Evolutionary conservation across 2,113 vertebrate species (phyloP).

Genomic region (Peromyscus leucopus): DNA sequence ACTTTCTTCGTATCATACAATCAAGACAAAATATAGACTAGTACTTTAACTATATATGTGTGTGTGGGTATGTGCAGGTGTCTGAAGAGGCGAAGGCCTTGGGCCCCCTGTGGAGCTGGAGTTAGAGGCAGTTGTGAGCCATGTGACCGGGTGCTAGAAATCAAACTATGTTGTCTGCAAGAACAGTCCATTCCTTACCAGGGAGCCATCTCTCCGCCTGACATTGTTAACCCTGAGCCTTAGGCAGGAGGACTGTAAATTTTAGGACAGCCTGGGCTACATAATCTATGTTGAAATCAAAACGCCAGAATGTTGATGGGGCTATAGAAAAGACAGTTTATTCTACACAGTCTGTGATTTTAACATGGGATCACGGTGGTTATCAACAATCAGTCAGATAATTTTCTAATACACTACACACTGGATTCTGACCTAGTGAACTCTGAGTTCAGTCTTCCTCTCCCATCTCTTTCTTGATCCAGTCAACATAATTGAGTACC

Average conservation of each 20-base stretch:
- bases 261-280: background rate
- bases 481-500: conserved; percentile 87
- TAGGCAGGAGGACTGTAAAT: background rate
- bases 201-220: background rate
- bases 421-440: background rate
- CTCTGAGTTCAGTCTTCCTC: conserved; percentile 64
- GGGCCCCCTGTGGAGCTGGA: no score
- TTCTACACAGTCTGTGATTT: conserved; percentile 62
- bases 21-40: conserved; percentile 38
- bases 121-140: background rate
- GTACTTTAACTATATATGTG: background rate
- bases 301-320: background rate
- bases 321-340: conserved; percentile 20
- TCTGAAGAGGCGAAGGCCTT: background rate
- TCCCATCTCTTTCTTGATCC: conserved; percentile 86
- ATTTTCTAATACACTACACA: background rate
- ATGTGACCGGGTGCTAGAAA: background rate
- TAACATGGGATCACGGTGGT: conserved; percentile 56
- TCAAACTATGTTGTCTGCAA: no score
- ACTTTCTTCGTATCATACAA: conserved; percentile 10
- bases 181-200: background rate
- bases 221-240: background rate
- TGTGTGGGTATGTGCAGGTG: background rate
- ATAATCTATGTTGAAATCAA: background rate
- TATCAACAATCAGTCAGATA: background rate